Evolutionary conservation across 2,797 vertebrate species (phyloP).

Genomic region (Epinephelus awoara): DNA sequence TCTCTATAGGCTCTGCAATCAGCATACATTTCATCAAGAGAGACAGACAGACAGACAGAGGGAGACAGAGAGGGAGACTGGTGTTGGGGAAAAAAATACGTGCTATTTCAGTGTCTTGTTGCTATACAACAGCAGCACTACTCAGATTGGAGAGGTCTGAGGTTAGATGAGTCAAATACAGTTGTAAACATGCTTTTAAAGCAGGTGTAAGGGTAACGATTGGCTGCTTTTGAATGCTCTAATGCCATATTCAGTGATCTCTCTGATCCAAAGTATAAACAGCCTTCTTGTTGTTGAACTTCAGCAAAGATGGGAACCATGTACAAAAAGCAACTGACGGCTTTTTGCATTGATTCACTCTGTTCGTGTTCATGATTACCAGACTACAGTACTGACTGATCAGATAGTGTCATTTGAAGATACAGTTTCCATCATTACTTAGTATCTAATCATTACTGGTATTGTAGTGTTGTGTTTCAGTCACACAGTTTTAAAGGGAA

Average conservation of each 20-base stretch:
- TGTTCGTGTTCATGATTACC: not conserved
- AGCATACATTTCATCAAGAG: slow-evolving; percentile 66
- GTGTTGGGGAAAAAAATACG: not conserved
- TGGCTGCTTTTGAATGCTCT: slow-evolving; percentile 1
- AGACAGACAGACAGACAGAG: slow-evolving; percentile 17
- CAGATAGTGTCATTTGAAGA: not conserved
- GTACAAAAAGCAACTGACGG: not conserved
- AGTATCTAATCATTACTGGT: not conserved
- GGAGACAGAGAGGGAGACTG: not conserved
- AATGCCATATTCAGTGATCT: not conserved
- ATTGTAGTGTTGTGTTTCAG: not conserved
- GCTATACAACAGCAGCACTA: slow-evolving; percentile 29
- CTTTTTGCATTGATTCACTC: not conserved
- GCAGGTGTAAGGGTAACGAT: slow-evolving; percentile 7
- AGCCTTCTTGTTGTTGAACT: not conserved
- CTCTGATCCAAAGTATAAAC: not conserved
- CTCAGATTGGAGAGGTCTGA: not conserved
- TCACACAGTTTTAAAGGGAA: not conserved
- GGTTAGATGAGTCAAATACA: not conserved
- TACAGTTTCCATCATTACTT: not conserved
- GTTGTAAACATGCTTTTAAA: not conserved
- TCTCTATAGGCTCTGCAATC: slow-evolving; percentile 70
- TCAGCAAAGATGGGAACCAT: not conserved
- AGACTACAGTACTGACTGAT: not conserved
- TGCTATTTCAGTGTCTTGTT: slow-evolving; percentile 36